A percentile compares a stretch with the other conserved stretches of the same genome.
phyloP scores from a whole-genome alignment of 2,888 invertebrate species.

The Melipona bicolor region DNA sequence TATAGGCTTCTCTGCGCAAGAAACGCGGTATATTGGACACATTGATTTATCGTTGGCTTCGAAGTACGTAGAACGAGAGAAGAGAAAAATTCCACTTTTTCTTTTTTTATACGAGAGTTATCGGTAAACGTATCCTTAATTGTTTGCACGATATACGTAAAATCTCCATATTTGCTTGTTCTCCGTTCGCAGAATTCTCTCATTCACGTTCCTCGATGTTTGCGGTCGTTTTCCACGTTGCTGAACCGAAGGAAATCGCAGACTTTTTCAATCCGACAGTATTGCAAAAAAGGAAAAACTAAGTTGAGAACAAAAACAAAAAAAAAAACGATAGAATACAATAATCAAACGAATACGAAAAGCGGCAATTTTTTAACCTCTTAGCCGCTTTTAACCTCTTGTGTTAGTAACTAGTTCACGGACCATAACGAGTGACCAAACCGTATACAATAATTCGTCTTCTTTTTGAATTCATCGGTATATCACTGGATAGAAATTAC shows the following conservation, averaged over 20 bases:
- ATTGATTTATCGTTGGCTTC: conserved; percentile 24
- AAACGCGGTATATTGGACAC: neutral
- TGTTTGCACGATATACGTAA: conserved; percentile 12
- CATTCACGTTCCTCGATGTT: conserved; percentile 13
- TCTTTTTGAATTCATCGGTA: too few species aligned
- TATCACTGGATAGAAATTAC: too few species aligned
- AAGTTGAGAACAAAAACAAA: neutral
- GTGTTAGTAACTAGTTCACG: too few species aligned
- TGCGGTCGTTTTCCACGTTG: conserved; percentile 6
- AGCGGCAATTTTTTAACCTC: neutral
- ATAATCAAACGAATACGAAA: too few species aligned
- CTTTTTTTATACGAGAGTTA: neutral
- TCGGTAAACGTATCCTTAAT: conserved; percentile 37
- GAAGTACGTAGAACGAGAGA: neutral
- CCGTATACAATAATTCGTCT: too few species aligned
- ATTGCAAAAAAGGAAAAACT: neutral
- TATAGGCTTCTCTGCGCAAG: conserved; percentile 1
- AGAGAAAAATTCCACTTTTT: neutral
- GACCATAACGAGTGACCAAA: too few species aligned
- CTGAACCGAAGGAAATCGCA: conserved; percentile 19
- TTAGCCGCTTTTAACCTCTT: too few species aligned
- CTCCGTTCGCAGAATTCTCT: conserved; percentile 34
- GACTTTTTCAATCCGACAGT: neutral
- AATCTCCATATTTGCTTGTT: conserved; percentile 13
- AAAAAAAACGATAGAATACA: neutral